phyloP scores from a whole-genome alignment of 2,113 vertebrate species.

The Jaculus jaculus region DNA sequence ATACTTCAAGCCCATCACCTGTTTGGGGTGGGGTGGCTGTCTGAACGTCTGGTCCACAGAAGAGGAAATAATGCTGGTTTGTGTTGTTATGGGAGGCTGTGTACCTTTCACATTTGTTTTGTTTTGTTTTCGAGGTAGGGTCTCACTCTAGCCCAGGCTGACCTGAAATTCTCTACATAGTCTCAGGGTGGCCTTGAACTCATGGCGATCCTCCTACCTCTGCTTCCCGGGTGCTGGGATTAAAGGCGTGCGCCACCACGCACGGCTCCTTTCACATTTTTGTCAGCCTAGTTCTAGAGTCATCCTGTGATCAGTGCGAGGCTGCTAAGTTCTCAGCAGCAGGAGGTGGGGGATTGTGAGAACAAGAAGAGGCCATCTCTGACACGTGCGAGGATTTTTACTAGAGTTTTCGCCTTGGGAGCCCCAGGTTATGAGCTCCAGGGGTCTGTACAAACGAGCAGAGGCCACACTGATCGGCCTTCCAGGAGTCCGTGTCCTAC shows the following conservation, averaged over 20 bases:
- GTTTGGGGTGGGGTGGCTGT: neutral
- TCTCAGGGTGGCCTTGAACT: no score
- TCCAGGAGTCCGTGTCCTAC: neutral
- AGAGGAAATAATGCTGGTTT: neutral
- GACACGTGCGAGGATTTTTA: neutral
- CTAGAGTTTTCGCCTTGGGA: neutral
- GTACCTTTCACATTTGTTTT: neutral
- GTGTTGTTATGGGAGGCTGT: neutral
- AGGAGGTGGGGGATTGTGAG: neutral
- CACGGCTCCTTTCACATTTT: neutral
- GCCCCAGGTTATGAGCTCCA: neutral
- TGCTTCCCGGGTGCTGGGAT: no score
- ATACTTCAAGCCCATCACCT: neutral
- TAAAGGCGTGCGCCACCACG: no score
- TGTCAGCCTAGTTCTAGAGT: neutral
- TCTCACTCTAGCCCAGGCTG: no score
- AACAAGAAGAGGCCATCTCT: neutral
- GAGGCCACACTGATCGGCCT: neutral
- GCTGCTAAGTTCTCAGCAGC: neutral
- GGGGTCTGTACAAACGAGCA: neutral
- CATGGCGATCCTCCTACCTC: no score
- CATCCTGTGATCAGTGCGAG: neutral
- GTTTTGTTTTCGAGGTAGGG: no score
- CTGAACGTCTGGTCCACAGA: neutral
- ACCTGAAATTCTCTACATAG: no score